Base-by-base conservation (phyloP, 2,113 vertebrate genomes). In the Hymenochirus boettgeri region DNA sequence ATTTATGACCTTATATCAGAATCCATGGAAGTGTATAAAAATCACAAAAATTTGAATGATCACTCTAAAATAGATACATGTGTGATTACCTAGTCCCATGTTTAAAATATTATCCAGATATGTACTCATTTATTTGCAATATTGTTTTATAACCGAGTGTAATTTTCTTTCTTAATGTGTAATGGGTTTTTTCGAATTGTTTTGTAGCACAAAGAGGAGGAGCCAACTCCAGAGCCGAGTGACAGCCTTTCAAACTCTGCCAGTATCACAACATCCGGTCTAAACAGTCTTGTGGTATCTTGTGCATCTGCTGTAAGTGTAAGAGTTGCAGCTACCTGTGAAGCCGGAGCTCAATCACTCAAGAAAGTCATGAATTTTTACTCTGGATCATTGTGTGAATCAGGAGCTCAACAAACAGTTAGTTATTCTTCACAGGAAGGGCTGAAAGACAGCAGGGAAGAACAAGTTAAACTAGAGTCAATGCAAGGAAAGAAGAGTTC, bases 291-390 rank as follows among this genome's bases (percentile, higher is more conserved):
- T 69, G 92, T 99, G 75, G 89, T 89, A 25, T 97, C 95, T 1
- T 99, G 95, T 45, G 95, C 95, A 0, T 94, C 94, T 0, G 96
- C 92, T 0, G 95, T 99, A 29, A 93, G 94, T 5, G 93, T 95
- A 69, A 86, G 91, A 60, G 93, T 99, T 0, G 93, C 89, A 23
- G 97, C 96, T 76, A 99, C 96, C 0, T 99, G 93, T 1, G 95
- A 99, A 83, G 88, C 88, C 17, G 88, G 88, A 63, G 92, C 95
- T 3, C 45, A 93, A 57, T 99, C 95, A 52, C 82, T 99, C 22
- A 95, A 90, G 76, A 98, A 92, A 80, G 94, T 98, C n/a, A 97
- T 99, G 87, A 91, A 90, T 83, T 91, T 94, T 67, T 97, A 93
- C 54, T 84, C 85, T 48, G 70, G 79, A 1, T 37, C 83, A 2